Base-by-base conservation (phyloP, 2,888 invertebrate species). In the Drosophila paramelanica region DNA sequence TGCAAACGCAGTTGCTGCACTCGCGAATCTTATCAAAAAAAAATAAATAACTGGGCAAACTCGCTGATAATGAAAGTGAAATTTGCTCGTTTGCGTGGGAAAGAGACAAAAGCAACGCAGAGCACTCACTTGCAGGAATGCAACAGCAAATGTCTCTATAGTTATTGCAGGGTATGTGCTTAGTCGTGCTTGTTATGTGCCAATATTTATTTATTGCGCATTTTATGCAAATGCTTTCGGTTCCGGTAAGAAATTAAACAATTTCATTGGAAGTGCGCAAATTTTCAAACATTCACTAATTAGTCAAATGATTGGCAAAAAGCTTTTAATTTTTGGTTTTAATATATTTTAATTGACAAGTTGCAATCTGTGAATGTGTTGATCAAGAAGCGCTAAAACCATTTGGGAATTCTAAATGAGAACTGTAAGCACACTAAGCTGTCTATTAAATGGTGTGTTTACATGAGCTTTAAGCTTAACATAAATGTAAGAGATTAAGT, bases 61-160 rank as follows among this genome's bases (percentile, higher is more conserved):
- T 72, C 65, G 69, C 72, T 85, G 88, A 85, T 88, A 85, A 85
- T 64, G 75, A 88, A 85, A 85, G 88, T 66, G 55, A 52, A 65
- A 55, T 36, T 47, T 11, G 51, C 23, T 31, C 31, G 23, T 6
- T 25, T 7, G 11, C 25, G 62, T 49, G 52, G 39, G 41, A 73
- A 39, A 53, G 51, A 74, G 56, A 43, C 41, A 43, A 45, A 33
- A 56, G 20, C 23, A 23, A 31, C 11, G 8, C 53, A 33, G 52
- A 20, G 6, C 5, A 31, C 36, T 4, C 36, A 36, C 13, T 36
- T 31, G 52, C 25, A 46, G 27, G 56, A 68, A 59, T 75, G 75
- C 68, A 75, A 61, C 52, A 61, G 41, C 43, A 73, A 73, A 57
- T 38, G 10, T 41, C 11, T 13, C 25, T 33, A 33, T 11, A 33